Evolutionary conservation across 2,113 vertebrate species (phyloP).

Genomic region (Oreotragus oreotragus): DNA sequence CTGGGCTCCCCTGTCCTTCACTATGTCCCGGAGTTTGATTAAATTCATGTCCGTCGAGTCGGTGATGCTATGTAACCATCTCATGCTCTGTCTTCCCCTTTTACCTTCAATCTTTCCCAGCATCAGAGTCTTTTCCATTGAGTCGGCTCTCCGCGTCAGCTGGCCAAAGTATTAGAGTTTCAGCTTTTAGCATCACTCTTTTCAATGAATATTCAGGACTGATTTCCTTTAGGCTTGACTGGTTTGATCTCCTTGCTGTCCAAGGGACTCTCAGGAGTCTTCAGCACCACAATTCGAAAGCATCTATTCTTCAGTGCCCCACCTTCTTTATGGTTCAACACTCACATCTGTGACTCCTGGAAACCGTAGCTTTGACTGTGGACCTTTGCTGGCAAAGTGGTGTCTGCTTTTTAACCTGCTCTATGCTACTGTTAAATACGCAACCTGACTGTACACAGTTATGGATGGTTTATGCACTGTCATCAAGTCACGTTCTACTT

Average conservation of each 20-base stretch:
- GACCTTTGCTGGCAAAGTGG: not conserved
- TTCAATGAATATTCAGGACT: not conserved
- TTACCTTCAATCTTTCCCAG: not conserved
- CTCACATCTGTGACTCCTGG: not conserved
- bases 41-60: not conserved
- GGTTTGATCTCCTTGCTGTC: not conserved
- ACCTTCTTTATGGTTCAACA: not conserved
- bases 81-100: not conserved
- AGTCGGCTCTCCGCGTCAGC: fast-evolving
- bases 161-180: not conserved
- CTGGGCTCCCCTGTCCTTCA: not conserved
- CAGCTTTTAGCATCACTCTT: not conserved
- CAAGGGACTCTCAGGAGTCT: not conserved
- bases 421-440: not conserved
- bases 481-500: not conserved
- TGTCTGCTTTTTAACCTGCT: not conserved
- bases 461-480: too few relatives aligned
- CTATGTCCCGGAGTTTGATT: not conserved
- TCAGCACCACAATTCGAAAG: not conserved
- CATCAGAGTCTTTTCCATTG: not conserved
- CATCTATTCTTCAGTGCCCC: not conserved
- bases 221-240: not conserved
- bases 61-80: not conserved
- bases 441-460: fast-evolving
- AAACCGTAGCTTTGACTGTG: not conserved